These are phyloP conservation scores for Caenorhabditis becei DNA, from an alignment of 2,888 invertebrate genomes.

Conservation along the genomic window DNA sequence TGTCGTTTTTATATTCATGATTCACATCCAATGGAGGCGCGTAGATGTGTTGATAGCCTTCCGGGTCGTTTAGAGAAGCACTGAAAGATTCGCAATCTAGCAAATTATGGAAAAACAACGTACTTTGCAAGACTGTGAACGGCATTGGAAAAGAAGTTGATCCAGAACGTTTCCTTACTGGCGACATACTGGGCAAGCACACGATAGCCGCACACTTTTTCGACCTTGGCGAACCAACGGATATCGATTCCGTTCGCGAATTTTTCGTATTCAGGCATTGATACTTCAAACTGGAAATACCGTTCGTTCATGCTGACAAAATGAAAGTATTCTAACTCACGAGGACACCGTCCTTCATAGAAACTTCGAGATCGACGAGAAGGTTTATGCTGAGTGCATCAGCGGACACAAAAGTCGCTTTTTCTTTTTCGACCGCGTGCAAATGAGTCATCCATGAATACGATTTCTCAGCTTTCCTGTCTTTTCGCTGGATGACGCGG, in stretches of 20 bases:
- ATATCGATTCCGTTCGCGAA: slow-evolving; percentile 17
- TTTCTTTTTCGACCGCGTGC: slow-evolving; percentile 4
- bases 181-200: slow-evolving; percentile 89
- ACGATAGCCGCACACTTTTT: slow-evolving; percentile 87
- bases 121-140: slow-evolving; percentile 92
- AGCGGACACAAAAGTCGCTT: slow-evolving; percentile 7
- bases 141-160: slow-evolving; percentile 93
- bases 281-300: slow-evolving; percentile 57
- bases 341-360: slow-evolving; percentile 16
- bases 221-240: slow-evolving; percentile 94
- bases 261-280: slow-evolving; percentile 50
- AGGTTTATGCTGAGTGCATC: slow-evolving; percentile 28
- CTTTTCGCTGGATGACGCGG: slow-evolving; percentile 1
- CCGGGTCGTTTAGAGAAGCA: not conserved
- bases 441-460: slow-evolving; percentile 20
- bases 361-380: slow-evolving; percentile 2
- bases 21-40: slow-evolving; percentile 2
- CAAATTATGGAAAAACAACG: not conserved
- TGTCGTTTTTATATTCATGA: slow-evolving; percentile 3
- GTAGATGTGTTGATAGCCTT: not conserved
- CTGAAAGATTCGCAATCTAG: slow-evolving; percentile 10
- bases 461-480: not conserved
- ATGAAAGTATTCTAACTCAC: slow-evolving; percentile 17
- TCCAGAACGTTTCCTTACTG: slow-evolving; percentile 91
- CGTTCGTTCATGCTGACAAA: not conserved